A percentile compares a stretch with the other conserved stretches of the same genome.
phyloP scores from a whole-genome alignment of 2,888 invertebrate genomes.

The Melanophora roralis region DNA sequence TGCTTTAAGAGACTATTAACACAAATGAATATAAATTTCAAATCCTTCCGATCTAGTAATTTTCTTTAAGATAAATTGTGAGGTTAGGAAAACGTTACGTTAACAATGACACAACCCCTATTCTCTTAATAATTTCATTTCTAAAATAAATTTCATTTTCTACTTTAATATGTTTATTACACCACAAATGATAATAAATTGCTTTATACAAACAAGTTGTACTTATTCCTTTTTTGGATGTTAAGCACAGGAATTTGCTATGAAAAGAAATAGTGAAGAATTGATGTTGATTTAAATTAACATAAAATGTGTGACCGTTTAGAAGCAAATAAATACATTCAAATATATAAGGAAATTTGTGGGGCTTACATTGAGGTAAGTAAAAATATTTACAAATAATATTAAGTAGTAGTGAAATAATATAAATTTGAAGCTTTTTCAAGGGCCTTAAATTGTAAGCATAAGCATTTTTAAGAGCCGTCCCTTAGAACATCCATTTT shows the following conservation, averaged over 20 bases:
- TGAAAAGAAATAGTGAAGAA: constrained; percentile 6
- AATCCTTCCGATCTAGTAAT: constrained; percentile 50
- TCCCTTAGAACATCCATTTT: no score
- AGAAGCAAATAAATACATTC: not conserved
- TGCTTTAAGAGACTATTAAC: constrained; percentile 50
- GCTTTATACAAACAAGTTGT: not conserved
- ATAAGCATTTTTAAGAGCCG: no score
- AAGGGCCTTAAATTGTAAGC: no score
- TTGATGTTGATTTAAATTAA: constrained; percentile 53
- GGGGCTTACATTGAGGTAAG: no score
- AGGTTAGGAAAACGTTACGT: constrained; percentile 43
- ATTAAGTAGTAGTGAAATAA: no score
- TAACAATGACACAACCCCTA: constrained; percentile 24
- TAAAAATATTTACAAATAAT: no score
- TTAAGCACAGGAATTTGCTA: not conserved
- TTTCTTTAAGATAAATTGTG: constrained; percentile 52
- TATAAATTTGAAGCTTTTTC: constrained; percentile 5
- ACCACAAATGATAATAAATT: constrained; percentile 59
- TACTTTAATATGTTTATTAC: constrained; percentile 48
- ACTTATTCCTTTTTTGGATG: not conserved
- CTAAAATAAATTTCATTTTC: constrained; percentile 34
- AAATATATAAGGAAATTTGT: not conserved
- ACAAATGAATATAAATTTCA: constrained; percentile 59
- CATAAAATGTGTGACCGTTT: constrained; percentile 23
- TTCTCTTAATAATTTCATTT: constrained; percentile 49